phyloP scores from a whole-genome alignment of 2,113 vertebrate genomes.

The Jaculus jaculus region DNA sequence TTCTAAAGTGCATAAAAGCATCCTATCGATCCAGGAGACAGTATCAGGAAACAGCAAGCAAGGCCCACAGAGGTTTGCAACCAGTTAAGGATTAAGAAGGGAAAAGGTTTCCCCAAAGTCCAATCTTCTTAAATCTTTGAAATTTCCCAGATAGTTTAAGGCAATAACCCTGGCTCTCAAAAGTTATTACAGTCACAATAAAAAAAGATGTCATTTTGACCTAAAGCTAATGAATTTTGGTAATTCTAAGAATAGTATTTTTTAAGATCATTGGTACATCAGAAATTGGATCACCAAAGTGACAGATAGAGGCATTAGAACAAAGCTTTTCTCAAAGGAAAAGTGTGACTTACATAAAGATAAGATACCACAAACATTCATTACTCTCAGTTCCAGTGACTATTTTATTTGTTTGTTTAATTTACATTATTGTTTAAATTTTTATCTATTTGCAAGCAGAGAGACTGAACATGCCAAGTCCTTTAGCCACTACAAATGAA shows the following conservation, averaged over 20 bases:
- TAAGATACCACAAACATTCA: constrained; percentile 46
- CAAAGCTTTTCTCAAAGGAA: not conserved
- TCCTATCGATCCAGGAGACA: constrained; percentile 48
- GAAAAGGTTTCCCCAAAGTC: not conserved
- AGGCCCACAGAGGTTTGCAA: constrained; percentile 10
- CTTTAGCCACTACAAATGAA: too few relatives aligned
- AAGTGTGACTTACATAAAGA: constrained; percentile 12
- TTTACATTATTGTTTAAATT: too few relatives aligned
- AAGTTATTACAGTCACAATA: not conserved
- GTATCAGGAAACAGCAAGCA: constrained; percentile 29
- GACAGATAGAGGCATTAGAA: not conserved
- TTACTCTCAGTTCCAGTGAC: not conserved
- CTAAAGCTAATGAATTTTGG: not conserved
- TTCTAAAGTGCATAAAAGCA: constrained; percentile 55
- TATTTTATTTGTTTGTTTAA: too few relatives aligned
- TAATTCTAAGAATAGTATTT: not conserved
- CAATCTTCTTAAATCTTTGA: constrained; percentile 51
- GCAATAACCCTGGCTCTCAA: not conserved
- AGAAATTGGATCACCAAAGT: not conserved
- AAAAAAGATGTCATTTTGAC: not conserved
- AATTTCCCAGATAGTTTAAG: not conserved
- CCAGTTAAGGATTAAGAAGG: constrained; percentile 34
- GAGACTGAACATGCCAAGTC: too few relatives aligned
- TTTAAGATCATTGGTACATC: constrained; percentile 20
- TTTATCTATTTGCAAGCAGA: too few relatives aligned